A percentile compares a stretch with the other conserved stretches of the same genome.
Evolutionary conservation across 2,888 invertebrate genomes (phyloP).

Genomic region (Ypsolopha scabrella): DNA sequence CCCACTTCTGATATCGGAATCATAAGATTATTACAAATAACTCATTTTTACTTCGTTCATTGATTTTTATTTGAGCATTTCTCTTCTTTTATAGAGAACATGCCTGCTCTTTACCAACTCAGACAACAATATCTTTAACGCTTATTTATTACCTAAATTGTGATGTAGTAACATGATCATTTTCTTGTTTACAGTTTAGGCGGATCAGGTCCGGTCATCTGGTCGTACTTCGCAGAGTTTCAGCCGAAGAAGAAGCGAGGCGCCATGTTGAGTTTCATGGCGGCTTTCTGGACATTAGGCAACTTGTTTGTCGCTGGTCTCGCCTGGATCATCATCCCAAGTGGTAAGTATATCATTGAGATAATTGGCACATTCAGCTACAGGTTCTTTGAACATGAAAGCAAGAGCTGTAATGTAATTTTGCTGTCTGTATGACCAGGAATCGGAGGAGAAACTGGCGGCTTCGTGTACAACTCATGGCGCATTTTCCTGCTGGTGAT

Average conservation of each 20-base stretch:
- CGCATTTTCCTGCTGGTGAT: conserved; percentile 90
- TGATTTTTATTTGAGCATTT: neutral
- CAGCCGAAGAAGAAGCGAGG: conserved; percentile 92
- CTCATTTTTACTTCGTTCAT: neutral
- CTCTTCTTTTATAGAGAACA: neutral
- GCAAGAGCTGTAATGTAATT: neutral
- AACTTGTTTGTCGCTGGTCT: conserved; percentile 91
- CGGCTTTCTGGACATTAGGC: conserved; percentile 95
- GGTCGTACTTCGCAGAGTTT: conserved; percentile 96
- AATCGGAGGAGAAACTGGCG: conserved; percentile 75
- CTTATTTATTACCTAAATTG: too few relatives aligned
- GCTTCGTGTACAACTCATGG: conserved; percentile 92
- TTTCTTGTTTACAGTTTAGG: conserved; percentile 73
- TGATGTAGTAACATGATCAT: too few relatives aligned
- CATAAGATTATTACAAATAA: neutral
- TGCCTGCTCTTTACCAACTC: neutral
- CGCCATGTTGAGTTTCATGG: conserved; percentile 93
- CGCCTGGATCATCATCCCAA: conserved; percentile 81
- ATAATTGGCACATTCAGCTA: neutral
- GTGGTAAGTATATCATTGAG: conserved; percentile 35
- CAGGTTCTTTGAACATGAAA: neutral
- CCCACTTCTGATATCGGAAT: neutral
- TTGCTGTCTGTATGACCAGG: conserved; percentile 36
- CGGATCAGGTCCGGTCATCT: conserved; percentile 92
- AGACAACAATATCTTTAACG: neutral